Conservation (phyloP, 2,888 invertebrate genomes). For the Urechis unicinctus region DNA sequence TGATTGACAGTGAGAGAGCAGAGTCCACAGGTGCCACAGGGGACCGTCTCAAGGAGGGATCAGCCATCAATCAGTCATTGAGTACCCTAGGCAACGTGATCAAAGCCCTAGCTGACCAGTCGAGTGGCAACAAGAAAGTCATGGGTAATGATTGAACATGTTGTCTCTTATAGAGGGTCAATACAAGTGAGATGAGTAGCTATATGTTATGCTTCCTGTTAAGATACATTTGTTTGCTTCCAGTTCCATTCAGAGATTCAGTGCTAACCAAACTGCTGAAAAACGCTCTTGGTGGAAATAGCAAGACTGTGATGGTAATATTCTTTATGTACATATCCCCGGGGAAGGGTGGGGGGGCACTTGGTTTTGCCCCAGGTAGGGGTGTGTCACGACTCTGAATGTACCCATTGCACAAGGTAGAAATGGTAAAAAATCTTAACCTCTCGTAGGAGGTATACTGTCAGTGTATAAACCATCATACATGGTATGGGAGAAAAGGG, state of each 20-base stretch:
- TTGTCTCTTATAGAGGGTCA: background rate
- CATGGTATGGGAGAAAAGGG: too few relatives aligned
- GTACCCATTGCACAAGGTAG: too few relatives aligned
- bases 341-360: too few relatives aligned
- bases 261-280: conserved; percentile 26
- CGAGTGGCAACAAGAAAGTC: conserved; percentile 1
- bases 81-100: conserved; percentile 21
- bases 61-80: conserved; percentile 26
- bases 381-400: too few relatives aligned
- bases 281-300: conserved; percentile 34
- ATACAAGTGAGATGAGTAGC: too few relatives aligned
- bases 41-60: conserved; percentile 24
- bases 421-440: too few relatives aligned
- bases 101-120: background rate
- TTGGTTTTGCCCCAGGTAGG: too few relatives aligned
- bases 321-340: too few relatives aligned
- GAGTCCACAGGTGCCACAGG: conserved; percentile 25
- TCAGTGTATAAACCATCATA: too few relatives aligned
- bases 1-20: conserved; percentile 20
- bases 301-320: conserved; percentile 27
- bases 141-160: background rate
- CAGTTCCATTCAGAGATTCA: conserved; percentile 23
- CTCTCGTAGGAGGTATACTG: too few relatives aligned
- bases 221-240: background rate
- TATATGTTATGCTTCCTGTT: background rate